Base-by-base conservation (phyloP, 2,113 vertebrate species). In the Elephantulus edwardii region DNA sequence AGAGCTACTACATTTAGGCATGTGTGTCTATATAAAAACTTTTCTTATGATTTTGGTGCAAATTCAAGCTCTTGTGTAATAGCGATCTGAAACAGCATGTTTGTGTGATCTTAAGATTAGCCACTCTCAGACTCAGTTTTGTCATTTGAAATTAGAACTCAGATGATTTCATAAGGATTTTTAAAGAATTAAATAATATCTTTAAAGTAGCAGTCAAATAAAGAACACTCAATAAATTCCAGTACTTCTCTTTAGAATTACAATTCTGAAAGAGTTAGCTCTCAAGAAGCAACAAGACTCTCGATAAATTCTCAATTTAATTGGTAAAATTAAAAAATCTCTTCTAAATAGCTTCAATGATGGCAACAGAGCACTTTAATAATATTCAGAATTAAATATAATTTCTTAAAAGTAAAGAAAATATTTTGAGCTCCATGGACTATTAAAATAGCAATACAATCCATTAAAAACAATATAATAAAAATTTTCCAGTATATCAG, bases 151-250 rank as follows among this genome's bases (percentile, higher is more conserved):
- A 74, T 30, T 74, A 0, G 82, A 75, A 92, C 4, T 52, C 54
- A 60, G 52, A 83, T 19, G 66, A 44, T 42, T 78, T 66, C 44
- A 48, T 30, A 66, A 93, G 80, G 1, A 2, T 88, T 89, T 77
- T 77, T 24, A 38, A 20, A 85, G 40, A 89, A 71, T 60, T 83
- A 77, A 84, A 42, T 81, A 93, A 87, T 85, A 33, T 33, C 35
- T 30, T 72, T 56, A 50, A 86, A 92, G 22, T 66, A 3, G 28
- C 33, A 38, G 2, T 33, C 50, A 79, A 12, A 58, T 3, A 78
- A 5, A 62, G 10, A 74, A 52, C 24, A 85, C 2, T 70, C 26
- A 72, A 66, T 76, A 71, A 40, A 56, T 88, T 79, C 40, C 50
- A 35, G 2, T 54, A 35, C 26, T 62, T 28, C 84, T 84, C 44